phyloP scores from a whole-genome alignment of 2,888 invertebrate species.

The Epirrhoe tristata region DNA sequence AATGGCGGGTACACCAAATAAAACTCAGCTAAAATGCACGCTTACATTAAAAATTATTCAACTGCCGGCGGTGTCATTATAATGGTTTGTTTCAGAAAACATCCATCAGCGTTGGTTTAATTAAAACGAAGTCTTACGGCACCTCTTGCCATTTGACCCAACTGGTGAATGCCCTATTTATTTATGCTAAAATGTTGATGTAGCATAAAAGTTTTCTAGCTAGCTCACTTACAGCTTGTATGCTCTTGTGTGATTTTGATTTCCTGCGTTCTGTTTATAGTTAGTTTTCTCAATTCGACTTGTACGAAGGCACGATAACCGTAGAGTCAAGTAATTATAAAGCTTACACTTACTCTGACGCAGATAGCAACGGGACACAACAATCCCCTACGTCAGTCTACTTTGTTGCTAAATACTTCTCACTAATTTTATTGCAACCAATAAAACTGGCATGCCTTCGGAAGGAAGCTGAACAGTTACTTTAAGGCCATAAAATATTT shows the following conservation, averaged over 20 bases:
- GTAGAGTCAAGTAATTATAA: too few relatives aligned
- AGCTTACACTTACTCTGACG: slow-evolving; percentile 17
- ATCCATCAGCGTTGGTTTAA: slow-evolving; percentile 64
- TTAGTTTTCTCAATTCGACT: background rate
- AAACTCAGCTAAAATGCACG: background rate
- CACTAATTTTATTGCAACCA: slow-evolving; percentile 42
- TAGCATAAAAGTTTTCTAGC: slow-evolving; percentile 31
- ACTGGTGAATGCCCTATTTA: slow-evolving; percentile 57
- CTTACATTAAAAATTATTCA: background rate
- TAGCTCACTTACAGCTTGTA: slow-evolving; percentile 1
- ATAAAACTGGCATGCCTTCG: slow-evolving; percentile 35
- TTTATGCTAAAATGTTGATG: slow-evolving; percentile 54
- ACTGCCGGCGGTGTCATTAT: slow-evolving; percentile 54
- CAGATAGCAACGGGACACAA: slow-evolving; percentile 22
- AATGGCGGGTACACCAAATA: background rate
- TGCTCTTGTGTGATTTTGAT: too few relatives aligned
- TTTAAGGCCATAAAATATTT: slow-evolving; percentile 28
- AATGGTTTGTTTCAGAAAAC: slow-evolving; percentile 58
- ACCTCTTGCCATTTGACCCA: slow-evolving; percentile 55
- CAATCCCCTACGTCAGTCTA: slow-evolving; percentile 29
- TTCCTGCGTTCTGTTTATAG: background rate
- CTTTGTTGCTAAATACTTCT: slow-evolving; percentile 41
- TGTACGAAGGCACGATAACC: too few relatives aligned
- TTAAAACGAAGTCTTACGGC: slow-evolving; percentile 61
- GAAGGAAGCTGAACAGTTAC: slow-evolving; percentile 18